Conservation (phyloP, 2,113 vertebrate genomes). For the Sitta europaea region DNA sequence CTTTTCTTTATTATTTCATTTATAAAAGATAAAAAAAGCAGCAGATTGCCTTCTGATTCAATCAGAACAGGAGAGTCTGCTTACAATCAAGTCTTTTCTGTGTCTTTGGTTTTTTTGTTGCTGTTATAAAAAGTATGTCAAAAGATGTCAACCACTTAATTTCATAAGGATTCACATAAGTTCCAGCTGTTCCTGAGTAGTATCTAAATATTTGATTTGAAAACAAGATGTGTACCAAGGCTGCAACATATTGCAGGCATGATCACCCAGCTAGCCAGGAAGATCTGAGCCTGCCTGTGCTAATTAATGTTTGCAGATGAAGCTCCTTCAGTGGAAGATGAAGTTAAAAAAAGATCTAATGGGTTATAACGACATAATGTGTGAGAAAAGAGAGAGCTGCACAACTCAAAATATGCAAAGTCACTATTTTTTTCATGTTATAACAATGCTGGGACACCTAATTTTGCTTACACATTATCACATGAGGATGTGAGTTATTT, state of each 20-base stretch:
- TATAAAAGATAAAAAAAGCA: background rate
- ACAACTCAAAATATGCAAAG: background rate
- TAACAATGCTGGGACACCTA: background rate
- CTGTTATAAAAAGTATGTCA: background rate
- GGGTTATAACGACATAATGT: background rate
- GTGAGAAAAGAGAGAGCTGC: background rate
- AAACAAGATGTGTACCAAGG: background rate
- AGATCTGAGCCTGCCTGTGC: background rate
- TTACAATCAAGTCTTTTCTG: background rate
- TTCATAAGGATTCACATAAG: background rate
- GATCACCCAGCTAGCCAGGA: background rate
- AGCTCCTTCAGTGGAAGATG: background rate
- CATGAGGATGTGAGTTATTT: background rate
- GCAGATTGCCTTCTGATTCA: background rate
- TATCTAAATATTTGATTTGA: slow-evolving; percentile 50
- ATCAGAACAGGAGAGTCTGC: background rate
- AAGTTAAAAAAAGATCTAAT: background rate
- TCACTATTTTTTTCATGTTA: background rate
- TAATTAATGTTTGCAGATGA: background rate
- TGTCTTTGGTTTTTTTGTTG: background rate
- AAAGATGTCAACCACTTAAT: slow-evolving; percentile 32
- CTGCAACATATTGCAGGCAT: background rate
- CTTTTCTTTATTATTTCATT: background rate
- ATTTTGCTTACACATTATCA: background rate
- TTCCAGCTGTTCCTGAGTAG: slow-evolving; percentile 42